phyloP scores from a whole-genome alignment of 2,797 vertebrate species.

The Anableps anableps region DNA sequence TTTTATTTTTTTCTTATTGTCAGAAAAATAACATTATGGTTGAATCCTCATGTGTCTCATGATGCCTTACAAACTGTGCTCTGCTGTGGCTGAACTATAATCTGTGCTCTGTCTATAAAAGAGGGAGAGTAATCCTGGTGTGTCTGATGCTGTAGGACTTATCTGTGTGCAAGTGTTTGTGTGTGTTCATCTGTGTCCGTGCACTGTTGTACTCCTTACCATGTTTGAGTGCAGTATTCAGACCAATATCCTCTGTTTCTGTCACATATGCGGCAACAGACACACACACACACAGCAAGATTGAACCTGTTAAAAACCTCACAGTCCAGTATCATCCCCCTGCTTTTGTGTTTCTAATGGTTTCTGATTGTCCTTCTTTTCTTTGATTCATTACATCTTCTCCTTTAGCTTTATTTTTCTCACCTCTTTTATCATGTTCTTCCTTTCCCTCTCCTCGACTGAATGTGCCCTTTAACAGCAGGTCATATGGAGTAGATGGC shows the following conservation, averaged over 20 bases:
- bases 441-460: constrained; percentile 12
- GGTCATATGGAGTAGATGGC: constrained; percentile 26
- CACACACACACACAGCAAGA: constrained; percentile 29
- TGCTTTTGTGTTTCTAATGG: constrained; percentile 40
- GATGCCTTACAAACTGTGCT: constrained; percentile 59
- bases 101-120: constrained; percentile 41
- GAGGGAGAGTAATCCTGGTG: constrained; percentile 60
- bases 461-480: constrained; percentile 26
- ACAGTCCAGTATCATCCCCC: constrained; percentile 61
- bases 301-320: constrained; percentile 59
- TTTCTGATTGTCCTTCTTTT: constrained; percentile 7
- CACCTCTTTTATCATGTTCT: constrained; percentile 21
- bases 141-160: constrained; percentile 61
- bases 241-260: constrained; percentile 6
- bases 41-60: constrained; percentile 33
- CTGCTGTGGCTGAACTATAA: constrained; percentile 46
- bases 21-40: constrained; percentile 14
- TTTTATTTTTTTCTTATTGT: not conserved
- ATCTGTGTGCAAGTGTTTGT: constrained; percentile 13
- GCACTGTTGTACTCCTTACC: constrained; percentile 32
- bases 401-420: constrained; percentile 33
- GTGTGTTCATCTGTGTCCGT: constrained; percentile 23
- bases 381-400: constrained; percentile 20
- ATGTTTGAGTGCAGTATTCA: constrained; percentile 38
- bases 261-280: constrained; percentile 8